A percentile compares a stretch with the other conserved stretches of the same genome.
Evolutionary conservation across 2,888 invertebrate species (phyloP).

Genomic region (Lacanobia oleracea): DNA sequence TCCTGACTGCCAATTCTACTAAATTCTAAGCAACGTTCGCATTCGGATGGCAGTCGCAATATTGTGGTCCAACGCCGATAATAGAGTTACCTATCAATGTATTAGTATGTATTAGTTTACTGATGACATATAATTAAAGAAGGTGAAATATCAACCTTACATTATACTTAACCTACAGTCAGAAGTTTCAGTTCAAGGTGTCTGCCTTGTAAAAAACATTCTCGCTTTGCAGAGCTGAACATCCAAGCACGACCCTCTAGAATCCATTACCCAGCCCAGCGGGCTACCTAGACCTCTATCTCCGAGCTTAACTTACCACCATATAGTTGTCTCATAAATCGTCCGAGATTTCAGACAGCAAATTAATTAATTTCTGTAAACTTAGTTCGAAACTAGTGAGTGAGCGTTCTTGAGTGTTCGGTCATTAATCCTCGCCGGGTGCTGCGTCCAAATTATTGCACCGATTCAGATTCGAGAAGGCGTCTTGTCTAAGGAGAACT

Average conservation of each 20-base stretch:
- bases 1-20: too few relatives aligned
- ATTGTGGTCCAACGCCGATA: too few relatives aligned
- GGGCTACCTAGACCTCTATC: conserved; percentile 11
- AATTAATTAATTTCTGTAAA: conserved; percentile 61
- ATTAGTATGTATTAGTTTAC: too few relatives aligned
- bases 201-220: not conserved
- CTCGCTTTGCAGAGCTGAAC: not conserved
- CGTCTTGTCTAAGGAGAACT: not conserved
- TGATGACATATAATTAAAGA: too few relatives aligned
- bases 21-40: too few relatives aligned
- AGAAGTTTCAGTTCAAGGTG: too few relatives aligned
- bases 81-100: too few relatives aligned
- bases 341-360: conserved; percentile 54
- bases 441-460: conserved; percentile 43
- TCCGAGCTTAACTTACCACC: conserved; percentile 16
- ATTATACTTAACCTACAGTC: too few relatives aligned
- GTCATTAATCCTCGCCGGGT: conserved; percentile 58
- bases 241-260: not conserved
- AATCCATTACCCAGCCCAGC: conserved; percentile 11
- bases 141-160: too few relatives aligned
- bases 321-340: conserved; percentile 51
- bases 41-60: too few relatives aligned
- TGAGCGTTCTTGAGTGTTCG: conserved; percentile 50
- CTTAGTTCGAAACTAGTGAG: conserved; percentile 51
- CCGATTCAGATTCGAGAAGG: conserved; percentile 18